Base-by-base conservation (phyloP, 2,888 invertebrate genomes). In the Trachelus troglodyta region DNA sequence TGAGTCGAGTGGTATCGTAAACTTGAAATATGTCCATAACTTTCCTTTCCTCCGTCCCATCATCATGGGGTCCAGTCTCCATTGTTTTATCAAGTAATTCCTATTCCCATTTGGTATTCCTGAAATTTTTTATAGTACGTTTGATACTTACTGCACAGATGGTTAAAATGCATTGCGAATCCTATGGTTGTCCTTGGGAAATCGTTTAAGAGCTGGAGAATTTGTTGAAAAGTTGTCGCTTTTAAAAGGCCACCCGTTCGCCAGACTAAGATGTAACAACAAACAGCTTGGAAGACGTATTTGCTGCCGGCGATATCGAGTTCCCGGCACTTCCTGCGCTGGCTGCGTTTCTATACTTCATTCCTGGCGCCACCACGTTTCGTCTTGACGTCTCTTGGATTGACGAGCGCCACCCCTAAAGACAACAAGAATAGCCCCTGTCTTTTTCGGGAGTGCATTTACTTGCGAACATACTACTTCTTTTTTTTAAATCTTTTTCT, bases 271-370 rank as follows among this genome's bases (percentile, higher is more conserved):
- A 87, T 83, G 84, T 86, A 87, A 89, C 87, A 88, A 89, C 87
- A 87, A 89, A 88, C 87, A 87, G 84, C 85, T 83, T 85, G 82
- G 79, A 81, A 82, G 82, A 79, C 83, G 80, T 86, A 85, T 87
- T 87, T 87, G 84, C 81, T 81, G 78, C 79, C 78, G 81, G 76
- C 84, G 84, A 87, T 88, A 89, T 89, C 88, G 86, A 87, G 85
- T 89, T 89, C 87, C 89, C 84, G 81, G 80, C 86, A 84, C 85
- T 88, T 89, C 88, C 88, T 88, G 87, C 84, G 83, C 75, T 34
- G 74, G 34, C 33, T 35, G 34, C 34, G 74, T 23, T 34, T 74
- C 56, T 56, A 23, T 56, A 56, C 23, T 73, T 15, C 74, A 31
- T 79, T 81, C 33, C 69, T 83, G 87, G 86, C 86, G 86, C 86